phyloP scores from a whole-genome alignment of 2,888 invertebrate genomes.

The Amphipoea lucens region DNA sequence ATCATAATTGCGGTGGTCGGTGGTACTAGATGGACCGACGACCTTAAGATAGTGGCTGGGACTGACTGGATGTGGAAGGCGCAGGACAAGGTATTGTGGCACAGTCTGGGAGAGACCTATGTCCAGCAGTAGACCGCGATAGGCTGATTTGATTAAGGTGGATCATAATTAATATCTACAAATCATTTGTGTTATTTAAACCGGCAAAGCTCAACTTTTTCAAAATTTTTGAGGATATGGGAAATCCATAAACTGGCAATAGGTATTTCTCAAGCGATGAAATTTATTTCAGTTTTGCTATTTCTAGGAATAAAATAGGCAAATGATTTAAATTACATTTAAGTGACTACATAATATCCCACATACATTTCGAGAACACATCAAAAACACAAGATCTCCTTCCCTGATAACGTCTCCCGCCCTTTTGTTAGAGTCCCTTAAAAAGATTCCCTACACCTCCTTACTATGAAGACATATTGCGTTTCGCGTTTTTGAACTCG shows the following conservation, averaged over 20 bases:
- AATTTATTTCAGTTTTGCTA: conserved; percentile 2
- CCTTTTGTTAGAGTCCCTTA: conserved; percentile 85
- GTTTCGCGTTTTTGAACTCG: conserved; percentile 90
- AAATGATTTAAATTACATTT: conserved; percentile 38
- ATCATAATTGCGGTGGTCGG: background rate
- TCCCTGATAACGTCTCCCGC: conserved; percentile 81
- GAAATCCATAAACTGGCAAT: background rate
- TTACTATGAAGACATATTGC: conserved; percentile 89
- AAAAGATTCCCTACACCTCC: conserved; percentile 87
- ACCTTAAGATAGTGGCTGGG: background rate
- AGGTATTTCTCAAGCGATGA: background rate
- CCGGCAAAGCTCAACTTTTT: background rate
- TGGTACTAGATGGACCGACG: background rate
- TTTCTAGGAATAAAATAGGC: conserved; percentile 12
- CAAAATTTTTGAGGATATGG: background rate
- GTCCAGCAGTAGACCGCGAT: background rate
- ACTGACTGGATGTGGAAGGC: background rate
- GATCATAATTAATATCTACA: background rate
- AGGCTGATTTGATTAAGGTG: background rate
- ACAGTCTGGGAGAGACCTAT: background rate
- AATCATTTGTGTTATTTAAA: background rate
- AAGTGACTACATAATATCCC: conserved; percentile 58
- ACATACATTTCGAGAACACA: conserved; percentile 77
- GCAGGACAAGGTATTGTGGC: background rate
- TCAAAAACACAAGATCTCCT: conserved; percentile 83